Evolutionary conservation across 2,797 vertebrate species (phyloP).

Genomic region (Sorex maritimensis): DNA sequence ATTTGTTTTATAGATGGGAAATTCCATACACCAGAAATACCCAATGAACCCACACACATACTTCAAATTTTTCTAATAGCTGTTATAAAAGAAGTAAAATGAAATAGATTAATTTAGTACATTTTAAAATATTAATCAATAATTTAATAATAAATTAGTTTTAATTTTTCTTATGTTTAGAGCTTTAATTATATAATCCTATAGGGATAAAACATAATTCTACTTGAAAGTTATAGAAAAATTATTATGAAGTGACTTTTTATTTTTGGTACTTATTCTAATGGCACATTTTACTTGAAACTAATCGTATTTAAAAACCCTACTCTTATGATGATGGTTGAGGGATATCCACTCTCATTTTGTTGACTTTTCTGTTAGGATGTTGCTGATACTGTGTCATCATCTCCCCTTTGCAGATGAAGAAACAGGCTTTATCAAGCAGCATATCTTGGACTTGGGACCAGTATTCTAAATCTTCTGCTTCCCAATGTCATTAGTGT

Average conservation of each 20-base stretch:
- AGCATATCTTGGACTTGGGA: neutral
- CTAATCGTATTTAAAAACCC: neutral
- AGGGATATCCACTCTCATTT: neutral
- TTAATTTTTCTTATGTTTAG: too few relatives aligned
- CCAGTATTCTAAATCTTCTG: neutral
- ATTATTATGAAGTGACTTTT: slow-evolving; percentile 11
- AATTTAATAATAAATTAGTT: neutral
- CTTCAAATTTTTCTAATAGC: slow-evolving; percentile 37
- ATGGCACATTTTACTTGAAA: neutral
- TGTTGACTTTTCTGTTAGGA: neutral
- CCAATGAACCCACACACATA: neutral
- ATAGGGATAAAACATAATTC: neutral
- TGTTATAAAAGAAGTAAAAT: slow-evolving; percentile 48
- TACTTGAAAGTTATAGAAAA: neutral
- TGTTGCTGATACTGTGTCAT: neutral
- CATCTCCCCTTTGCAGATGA: neutral
- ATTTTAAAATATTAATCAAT: slow-evolving; percentile 10
- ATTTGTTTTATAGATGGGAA: neutral
- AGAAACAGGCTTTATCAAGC: slow-evolving; percentile 1
- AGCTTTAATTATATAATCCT: too few relatives aligned
- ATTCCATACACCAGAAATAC: neutral
- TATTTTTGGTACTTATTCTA: neutral
- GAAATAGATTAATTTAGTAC: slow-evolving; percentile 28
- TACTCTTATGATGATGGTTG: neutral
- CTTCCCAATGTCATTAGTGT: neutral